phyloP scores from a whole-genome alignment of 2,797 vertebrate genomes.

The Gallinago stenura region DNA sequence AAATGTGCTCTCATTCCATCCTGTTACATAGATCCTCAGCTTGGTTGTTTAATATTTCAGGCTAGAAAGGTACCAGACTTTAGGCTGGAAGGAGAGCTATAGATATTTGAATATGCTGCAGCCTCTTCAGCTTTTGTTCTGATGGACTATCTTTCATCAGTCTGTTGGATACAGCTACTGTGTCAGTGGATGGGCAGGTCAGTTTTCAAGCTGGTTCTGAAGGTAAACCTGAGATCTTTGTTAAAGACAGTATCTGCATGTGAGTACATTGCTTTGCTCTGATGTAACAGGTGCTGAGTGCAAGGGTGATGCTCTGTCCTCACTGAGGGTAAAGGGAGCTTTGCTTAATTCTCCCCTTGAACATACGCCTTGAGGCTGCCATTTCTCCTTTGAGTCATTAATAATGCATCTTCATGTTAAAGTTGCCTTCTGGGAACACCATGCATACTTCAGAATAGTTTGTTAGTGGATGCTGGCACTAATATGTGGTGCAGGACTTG shows the following conservation, averaged over 20 bases:
- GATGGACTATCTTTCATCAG: background rate
- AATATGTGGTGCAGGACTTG: background rate
- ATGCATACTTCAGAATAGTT: background rate
- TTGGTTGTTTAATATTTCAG: background rate
- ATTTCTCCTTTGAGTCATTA: background rate
- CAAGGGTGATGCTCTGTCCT: background rate
- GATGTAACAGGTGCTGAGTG: background rate
- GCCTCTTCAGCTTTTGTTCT: background rate
- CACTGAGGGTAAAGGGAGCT: background rate
- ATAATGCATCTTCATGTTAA: background rate
- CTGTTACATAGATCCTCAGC: background rate
- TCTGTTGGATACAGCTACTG: background rate
- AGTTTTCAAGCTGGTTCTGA: background rate
- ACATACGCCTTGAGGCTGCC: accelerated
- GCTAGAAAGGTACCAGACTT: background rate
- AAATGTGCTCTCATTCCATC: background rate
- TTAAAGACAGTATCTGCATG: background rate
- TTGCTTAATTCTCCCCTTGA: background rate
- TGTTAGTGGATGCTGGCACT: background rate
- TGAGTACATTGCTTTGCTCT: background rate
- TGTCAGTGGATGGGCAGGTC: background rate
- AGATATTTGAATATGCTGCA: background rate
- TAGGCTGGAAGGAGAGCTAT: background rate
- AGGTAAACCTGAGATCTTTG: background rate
- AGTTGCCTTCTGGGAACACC: background rate